Conservation (phyloP, 2,113 vertebrate genomes). For the Myiopsitta monachus region DNA sequence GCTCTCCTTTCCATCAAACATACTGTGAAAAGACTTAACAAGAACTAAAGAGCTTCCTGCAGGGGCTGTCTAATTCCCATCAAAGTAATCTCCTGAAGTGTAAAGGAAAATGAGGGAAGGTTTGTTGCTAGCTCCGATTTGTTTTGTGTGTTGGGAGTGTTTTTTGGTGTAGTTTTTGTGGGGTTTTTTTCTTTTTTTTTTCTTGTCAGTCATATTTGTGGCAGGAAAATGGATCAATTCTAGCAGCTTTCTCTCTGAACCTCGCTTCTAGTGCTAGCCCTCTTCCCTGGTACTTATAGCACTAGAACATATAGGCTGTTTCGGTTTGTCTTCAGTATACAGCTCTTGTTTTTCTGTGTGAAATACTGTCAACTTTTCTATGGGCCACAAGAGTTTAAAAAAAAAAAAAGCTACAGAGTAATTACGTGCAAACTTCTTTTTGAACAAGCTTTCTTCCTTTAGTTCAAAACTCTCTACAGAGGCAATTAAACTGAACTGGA, state of each 20-base stretch:
- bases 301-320: background rate
- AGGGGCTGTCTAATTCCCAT: slow-evolving; percentile 77
- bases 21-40: slow-evolving; percentile 65
- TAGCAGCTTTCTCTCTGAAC: slow-evolving; percentile 18
- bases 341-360: slow-evolving; percentile 8
- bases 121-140: slow-evolving; percentile 39
- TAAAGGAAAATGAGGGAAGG: slow-evolving; percentile 56
- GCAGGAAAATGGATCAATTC: slow-evolving; percentile 30
- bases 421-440: background rate
- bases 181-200: background rate
- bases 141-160: background rate
- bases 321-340: background rate
- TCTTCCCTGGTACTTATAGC: background rate
- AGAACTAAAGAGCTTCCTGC: slow-evolving; percentile 69
- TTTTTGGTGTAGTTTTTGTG: background rate
- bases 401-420: background rate
- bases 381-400: background rate
- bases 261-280: background rate
- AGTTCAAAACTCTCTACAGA: slow-evolving; percentile 19
- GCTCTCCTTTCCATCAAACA: slow-evolving; percentile 58
- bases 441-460: background rate
- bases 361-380: background rate
- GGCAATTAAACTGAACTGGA: slow-evolving; percentile 8
- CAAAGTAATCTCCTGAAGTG: slow-evolving; percentile 65
- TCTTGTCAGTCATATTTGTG: background rate